phyloP scores from a whole-genome alignment of 64 coral and sea anemone species.

The Stichodactyla mertensii region DNA sequence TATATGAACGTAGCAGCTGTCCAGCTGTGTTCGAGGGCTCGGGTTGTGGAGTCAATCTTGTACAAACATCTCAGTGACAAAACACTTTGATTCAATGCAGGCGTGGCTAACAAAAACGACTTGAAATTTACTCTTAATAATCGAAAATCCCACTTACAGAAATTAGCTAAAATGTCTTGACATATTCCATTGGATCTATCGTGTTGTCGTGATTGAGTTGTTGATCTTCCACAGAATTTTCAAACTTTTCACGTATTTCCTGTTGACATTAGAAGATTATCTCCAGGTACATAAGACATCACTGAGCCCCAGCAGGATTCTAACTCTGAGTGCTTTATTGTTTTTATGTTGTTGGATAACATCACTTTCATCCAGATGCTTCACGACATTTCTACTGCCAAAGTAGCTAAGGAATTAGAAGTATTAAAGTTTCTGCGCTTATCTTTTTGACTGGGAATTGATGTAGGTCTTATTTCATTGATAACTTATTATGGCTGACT shows the following conservation, averaged over 20 bases:
- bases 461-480: too few relatives aligned
- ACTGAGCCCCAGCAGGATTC: not conserved
- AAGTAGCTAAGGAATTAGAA: too few relatives aligned
- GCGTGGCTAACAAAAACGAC: not conserved
- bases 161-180: not conserved
- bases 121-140: not conserved
- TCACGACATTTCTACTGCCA: not conserved
- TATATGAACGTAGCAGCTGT: too few relatives aligned
- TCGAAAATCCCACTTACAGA: not conserved
- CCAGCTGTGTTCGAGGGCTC: too few relatives aligned
- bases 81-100: not conserved
- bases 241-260: conserved; percentile 8
- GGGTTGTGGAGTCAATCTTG: too few relatives aligned
- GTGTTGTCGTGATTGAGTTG: not conserved
- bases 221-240: not conserved
- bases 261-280: not conserved
- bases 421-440: too few relatives aligned
- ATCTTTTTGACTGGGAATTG: too few relatives aligned
- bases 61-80: too few relatives aligned
- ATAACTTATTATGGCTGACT: too few relatives aligned
- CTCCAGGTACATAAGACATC: not conserved
- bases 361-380: not conserved
- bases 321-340: not conserved
- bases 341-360: not conserved
- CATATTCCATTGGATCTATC: not conserved